Base-by-base conservation (phyloP, 2,113 vertebrate genomes). In the Notarius quadriscutis region DNA sequence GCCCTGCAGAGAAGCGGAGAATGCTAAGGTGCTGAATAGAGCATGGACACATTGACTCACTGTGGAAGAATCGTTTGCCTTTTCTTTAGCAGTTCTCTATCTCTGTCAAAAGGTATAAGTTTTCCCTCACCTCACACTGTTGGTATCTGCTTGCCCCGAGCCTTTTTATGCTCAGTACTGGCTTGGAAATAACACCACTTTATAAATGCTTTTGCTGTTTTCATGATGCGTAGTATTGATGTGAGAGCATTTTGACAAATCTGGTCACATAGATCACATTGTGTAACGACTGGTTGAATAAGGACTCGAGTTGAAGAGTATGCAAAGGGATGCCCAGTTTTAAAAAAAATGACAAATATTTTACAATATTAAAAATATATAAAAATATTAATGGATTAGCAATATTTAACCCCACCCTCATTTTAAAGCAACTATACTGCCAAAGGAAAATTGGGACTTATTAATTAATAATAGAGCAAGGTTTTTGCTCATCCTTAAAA, bases 1-100 rank as follows among this genome's bases (percentile, higher is more conserved):
- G 12, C 34, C 81, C 81, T 50, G 81, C 81, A 67, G 81, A 67
- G 41, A 83, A n/a, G 60, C 4, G 1, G 14, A 51, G 41, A 83
- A 83, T 51, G 60, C 58, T 58, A 51, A 83, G 25, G 81, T 27
- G 10, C 81, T 27, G 81, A 67, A 83, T 83, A 7, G 10, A 83
- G 34, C 62, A 83, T 65, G 41, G 41, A 67, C 22, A 48, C 60
- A 65, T 83, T 27, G 60, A 83, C 60, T 82, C 41, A 9, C 62
- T 27, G 62, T 67, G 25, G 81, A 67, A 53, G 48, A 81, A 83
- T 67, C 58, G 6, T 50, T 48, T 83, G 4, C 62, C 22, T n/a
- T 83, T 83, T 27, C 22, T 51, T 50, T 50, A 67, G 62, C 48
- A 9, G 22, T 27, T 27, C 48, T 83, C 12, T 12, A 51, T 83